Evolutionary conservation across 1,140 invertebrate genomes (phyloP), one percentile per base, ranked within the genome.

Genomic region (Trigoniulus corallinus): DNA sequence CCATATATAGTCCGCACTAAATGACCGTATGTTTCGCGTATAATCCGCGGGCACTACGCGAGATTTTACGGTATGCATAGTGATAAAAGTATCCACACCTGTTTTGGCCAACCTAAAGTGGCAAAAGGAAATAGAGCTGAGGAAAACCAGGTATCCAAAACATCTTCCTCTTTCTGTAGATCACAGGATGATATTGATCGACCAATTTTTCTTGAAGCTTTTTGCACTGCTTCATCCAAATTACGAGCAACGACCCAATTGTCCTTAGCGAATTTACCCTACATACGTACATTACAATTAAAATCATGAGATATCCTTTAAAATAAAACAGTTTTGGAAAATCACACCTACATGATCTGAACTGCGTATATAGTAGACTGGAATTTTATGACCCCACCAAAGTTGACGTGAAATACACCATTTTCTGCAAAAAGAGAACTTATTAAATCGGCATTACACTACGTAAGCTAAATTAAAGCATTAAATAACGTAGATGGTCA

Each of bases 351-450:
- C 29, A 7, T 34, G 29, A 34, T 7, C 29, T 34, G 29, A 7
- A 34, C 7, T 23, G 18, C 3, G 20, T 12, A 51, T 10, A 22
- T 26, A 77, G 69, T 98, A 99, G 1, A 93, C 94, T 1, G 96
- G 96, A 60, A 99, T 97, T 44, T 88, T 76, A 72, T 98, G 95
- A 7, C 96, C 96, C 96, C 96, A 99, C 95, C 95, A 98, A 2
- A 98, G 71, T 65, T 99, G 96, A 12, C 96, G 72, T 3, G 91
- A 96, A 57, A 98, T 91, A 66, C 94, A 98, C 78, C 78, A 80
- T 58, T 81, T 78, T 41, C 75, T 74, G 58, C 40, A 57, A 43
- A 42, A 47, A 18, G 25, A 49, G 45, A 55, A 52, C 40, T 21
- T 40, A 50, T n/a, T 27, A 50, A 57, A 39, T n/a, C n/a, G n/a